These are phyloP conservation scores for Hypotaenidia philippensis DNA, from an alignment of 2,797 vertebrate species.

Conservation along the genomic window DNA sequence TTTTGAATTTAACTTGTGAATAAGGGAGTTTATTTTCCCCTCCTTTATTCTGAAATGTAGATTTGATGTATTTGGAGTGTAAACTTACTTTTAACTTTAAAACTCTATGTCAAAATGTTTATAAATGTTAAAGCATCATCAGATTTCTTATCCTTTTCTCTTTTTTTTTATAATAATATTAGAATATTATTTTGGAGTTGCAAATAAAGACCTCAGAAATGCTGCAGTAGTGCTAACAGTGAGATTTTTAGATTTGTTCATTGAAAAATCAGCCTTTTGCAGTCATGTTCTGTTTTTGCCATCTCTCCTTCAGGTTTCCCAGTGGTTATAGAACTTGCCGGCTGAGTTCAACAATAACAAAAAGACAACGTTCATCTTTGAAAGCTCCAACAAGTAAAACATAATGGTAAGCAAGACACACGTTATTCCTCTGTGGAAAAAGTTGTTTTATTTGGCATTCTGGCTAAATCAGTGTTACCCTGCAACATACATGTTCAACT, in stretches of 20 bases:
- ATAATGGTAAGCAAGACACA: not conserved
- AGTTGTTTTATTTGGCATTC: rapidly evolving
- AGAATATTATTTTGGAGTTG: not conserved
- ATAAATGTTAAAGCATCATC: not conserved
- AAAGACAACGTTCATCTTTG: not conserved
- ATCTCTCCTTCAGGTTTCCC: not conserved
- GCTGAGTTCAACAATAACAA: not conserved
- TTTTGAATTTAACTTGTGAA: not conserved
- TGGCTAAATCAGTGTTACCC: not conserved
- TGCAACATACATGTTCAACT: not conserved
- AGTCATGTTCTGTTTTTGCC: not conserved
- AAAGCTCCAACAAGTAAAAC: not conserved
- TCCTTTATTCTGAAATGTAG: not conserved
- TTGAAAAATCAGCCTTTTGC: not conserved
- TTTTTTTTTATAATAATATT: not conserved
- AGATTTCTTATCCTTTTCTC: not conserved
- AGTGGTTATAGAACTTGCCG: not conserved
- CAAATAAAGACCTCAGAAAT: not conserved
- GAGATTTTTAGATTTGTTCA: not conserved
- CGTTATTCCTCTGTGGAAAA: not conserved
- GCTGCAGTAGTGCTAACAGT: not conserved
- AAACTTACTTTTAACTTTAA: constrained; percentile 11
- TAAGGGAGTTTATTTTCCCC: not conserved
- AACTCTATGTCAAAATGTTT: not conserved
- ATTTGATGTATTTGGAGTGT: constrained; percentile 16